Base-by-base conservation (phyloP, 2,888 invertebrate genomes). In the Drosophila affinis region DNA sequence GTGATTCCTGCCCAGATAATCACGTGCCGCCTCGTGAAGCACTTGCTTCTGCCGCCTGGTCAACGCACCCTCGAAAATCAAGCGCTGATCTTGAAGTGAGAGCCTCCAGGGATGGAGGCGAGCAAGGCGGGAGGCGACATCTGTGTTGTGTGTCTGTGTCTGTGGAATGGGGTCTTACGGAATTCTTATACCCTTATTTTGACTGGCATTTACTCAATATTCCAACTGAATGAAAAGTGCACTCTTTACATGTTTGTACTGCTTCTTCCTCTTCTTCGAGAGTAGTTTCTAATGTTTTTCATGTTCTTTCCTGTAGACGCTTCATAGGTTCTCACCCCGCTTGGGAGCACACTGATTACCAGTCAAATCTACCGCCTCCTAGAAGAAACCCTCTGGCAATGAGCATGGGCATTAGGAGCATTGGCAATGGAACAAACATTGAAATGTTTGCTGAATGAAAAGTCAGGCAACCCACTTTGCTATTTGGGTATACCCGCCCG, bases 1-100 rank as follows among this genome's bases (percentile, higher is more conserved):
- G 46, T 57, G 73, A 58, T 72, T 56, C 46, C 62, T 55, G 45
- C 34, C 12, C 53, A 54, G 73, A 64, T 73, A 72, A 71, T 71
- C 71, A 71, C 71, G 64, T 71, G 71, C 49, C 29, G 32, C 55
- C 18, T n/a, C 46, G 46, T 39, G 7, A n/a, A 39, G 39, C 39
- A 21, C 24, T 32, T n/a, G 34, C 34, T 0, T 14, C 14, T 46
- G 44, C 14, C 10, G 48, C 17, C 52, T 63, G 57, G 72, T 49
- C 63, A 54, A 72, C 63, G 72, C 73, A 71, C 53, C 57, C 63
- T 48, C 57, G 54, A 70, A 59, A 62, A 61, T 18, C 39, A 6
- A 24, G 7, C 14, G 39, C 39, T 39, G 39, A 39, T 39, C 39
- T 39, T n/a, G 14, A 39, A 7, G 14, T n/a, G 14, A 14, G 39